Evolutionary conservation across 2,888 invertebrate genomes (phyloP).

Genomic region (Sipha maydis): DNA sequence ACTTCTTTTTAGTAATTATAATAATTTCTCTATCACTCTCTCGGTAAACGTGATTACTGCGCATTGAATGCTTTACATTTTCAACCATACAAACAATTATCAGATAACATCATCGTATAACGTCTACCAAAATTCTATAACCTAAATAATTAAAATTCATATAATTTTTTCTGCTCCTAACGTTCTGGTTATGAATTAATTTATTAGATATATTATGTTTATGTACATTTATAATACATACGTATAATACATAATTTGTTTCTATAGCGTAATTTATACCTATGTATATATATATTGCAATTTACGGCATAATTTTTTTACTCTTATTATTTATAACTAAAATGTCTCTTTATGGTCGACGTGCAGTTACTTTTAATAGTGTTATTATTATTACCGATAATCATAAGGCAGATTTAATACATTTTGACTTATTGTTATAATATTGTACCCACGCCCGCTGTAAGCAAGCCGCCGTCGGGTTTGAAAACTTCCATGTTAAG

Average conservation of each 20-base stretch:
- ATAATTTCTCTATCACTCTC: not conserved
- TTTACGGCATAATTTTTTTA: not conserved
- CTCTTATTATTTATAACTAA: constrained; percentile 27
- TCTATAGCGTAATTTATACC: not conserved
- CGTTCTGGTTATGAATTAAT: not conserved
- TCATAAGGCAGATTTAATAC: constrained; percentile 32
- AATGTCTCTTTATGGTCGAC: not conserved
- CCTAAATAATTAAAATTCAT: not conserved
- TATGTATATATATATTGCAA: not conserved
- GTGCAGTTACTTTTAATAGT: not conserved
- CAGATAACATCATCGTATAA: not conserved
- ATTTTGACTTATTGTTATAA: constrained; percentile 1
- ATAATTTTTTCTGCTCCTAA: constrained; percentile 10
- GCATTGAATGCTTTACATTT: not conserved
- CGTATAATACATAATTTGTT: not conserved
- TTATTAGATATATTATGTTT: not conserved
- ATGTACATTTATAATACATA: not conserved
- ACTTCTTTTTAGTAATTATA: not conserved
- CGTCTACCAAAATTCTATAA: not conserved
- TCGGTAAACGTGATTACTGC: not conserved
- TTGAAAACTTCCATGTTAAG: constrained; percentile 20
- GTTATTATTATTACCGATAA: constrained; percentile 33
- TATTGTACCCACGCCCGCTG: not conserved
- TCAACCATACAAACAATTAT: not conserved
- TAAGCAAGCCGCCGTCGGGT: constrained; percentile 15